These are phyloP conservation scores for Thereva nobilitata DNA, from an alignment of 2,888 invertebrate genomes.

Conservation along the genomic window DNA sequence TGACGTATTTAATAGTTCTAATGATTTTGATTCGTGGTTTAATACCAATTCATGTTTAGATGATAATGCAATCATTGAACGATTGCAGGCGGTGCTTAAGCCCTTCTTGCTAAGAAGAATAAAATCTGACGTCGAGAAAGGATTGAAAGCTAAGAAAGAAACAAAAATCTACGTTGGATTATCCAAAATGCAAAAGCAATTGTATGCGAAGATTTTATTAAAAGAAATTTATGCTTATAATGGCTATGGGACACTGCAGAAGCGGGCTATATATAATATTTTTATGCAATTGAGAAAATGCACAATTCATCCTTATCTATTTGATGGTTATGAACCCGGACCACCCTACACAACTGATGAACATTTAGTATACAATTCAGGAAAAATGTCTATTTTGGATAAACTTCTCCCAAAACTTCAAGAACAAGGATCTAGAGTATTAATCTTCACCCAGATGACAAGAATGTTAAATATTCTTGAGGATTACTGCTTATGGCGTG, in stretches of 20 bases:
- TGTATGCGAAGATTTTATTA: conserved; percentile 98
- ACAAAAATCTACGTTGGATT: conserved; percentile 95
- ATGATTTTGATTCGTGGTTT: conserved; percentile 99
- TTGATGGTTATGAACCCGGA: conserved; percentile 98
- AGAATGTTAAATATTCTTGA: conserved; percentile 94
- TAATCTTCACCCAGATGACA: conserved; percentile 97
- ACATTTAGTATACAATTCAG: conserved; percentile 93
- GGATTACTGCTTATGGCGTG: conserved; percentile 92
- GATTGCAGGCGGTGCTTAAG: conserved; percentile 90
- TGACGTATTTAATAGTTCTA: conserved; percentile 96
- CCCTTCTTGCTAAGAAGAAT: conserved; percentile 94
- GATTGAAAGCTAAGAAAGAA: conserved; percentile 95
- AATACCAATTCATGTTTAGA: conserved; percentile 93
- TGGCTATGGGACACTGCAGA: conserved; percentile 95
- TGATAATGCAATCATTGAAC: conserved; percentile 85
- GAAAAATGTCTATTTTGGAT: conserved; percentile 95
- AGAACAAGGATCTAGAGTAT: conserved; percentile 88
- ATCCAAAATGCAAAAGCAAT: conserved; percentile 98
- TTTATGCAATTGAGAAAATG: conserved; percentile 99
- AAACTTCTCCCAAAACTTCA: conserved; percentile 88
- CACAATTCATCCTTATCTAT: conserved; percentile 97
- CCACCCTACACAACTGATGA: conserved; percentile 97
- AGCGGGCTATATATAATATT: too few species aligned
- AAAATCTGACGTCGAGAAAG: conserved; percentile 97
- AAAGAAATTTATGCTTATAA: conserved; percentile 99